These are phyloP conservation scores for Ursus arctos DNA, from an alignment of 2,113 vertebrate genomes.

Conservation along the genomic window DNA sequence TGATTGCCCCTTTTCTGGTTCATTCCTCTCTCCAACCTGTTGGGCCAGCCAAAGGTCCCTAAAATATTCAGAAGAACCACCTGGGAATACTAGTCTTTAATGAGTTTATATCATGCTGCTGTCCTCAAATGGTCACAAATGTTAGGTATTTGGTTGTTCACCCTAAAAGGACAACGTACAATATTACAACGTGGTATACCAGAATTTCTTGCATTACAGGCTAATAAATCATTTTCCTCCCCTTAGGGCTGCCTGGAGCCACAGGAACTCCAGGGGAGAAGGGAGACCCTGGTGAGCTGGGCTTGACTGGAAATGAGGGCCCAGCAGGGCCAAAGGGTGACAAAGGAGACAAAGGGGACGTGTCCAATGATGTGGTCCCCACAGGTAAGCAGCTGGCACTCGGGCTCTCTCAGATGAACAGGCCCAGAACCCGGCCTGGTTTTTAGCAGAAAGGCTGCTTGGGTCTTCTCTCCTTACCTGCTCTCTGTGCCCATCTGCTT, in stretches of 20 bases:
- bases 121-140: not conserved
- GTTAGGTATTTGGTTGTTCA: not conserved
- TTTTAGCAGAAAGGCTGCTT: not conserved
- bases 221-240: constrained; percentile 32
- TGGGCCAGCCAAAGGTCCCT: not conserved
- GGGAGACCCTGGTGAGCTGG: constrained; percentile 89
- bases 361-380: constrained; percentile 89
- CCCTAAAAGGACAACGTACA: not conserved
- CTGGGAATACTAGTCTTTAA: not conserved
- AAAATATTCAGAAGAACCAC: not conserved
- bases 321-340: constrained; percentile 89
- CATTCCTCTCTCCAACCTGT: not conserved
- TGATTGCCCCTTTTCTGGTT: not conserved
- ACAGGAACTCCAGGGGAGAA: constrained; percentile 87
- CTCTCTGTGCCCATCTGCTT: not conserved
- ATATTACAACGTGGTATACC: not conserved
- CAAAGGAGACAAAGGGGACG: constrained; percentile 92
- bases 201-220: not conserved
- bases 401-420: fast-evolving
- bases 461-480: not conserved
- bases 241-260: constrained; percentile 85
- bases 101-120: not conserved
- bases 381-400: constrained; percentile 56
- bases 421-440: not conserved
- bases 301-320: constrained; percentile 86